These are phyloP conservation scores for Periphyllus acericola DNA, from an alignment of 2,888 invertebrate species.

Conservation along the genomic window DNA sequence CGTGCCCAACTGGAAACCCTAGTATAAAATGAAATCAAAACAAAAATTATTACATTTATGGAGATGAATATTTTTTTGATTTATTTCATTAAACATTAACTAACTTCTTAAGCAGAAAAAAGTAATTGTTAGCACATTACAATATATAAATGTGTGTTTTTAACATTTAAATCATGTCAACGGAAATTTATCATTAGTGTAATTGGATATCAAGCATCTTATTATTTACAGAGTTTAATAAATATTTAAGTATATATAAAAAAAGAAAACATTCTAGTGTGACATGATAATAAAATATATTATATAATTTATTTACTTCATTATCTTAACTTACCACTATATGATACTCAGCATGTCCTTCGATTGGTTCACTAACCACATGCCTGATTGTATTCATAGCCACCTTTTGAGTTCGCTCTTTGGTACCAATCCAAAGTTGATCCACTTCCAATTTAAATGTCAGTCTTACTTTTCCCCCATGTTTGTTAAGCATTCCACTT, in stretches of 20 bases:
- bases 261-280: no score
- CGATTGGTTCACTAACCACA: constrained; percentile 82
- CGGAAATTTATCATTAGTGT: no score
- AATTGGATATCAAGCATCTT: no score
- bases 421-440: constrained; percentile 91
- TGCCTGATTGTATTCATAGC: constrained; percentile 90
- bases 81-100: not conserved
- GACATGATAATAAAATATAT: no score
- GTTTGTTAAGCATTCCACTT: constrained; percentile 90
- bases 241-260: no score
- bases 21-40: constrained; percentile 64
- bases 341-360: constrained; percentile 90
- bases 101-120: not conserved
- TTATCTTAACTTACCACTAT: constrained; percentile 77
- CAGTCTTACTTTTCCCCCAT: constrained; percentile 87
- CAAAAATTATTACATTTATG: not conserved
- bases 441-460: constrained; percentile 92
- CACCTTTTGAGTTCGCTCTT: constrained; percentile 91
- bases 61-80: not conserved
- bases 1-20: constrained; percentile 89
- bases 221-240: no score
- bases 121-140: not conserved
- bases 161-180: not conserved
- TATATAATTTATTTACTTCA: not conserved
- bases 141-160: not conserved